These are phyloP conservation scores for Bellardia pandia DNA, from an alignment of 2,888 invertebrate genomes.

Conservation along the genomic window DNA sequence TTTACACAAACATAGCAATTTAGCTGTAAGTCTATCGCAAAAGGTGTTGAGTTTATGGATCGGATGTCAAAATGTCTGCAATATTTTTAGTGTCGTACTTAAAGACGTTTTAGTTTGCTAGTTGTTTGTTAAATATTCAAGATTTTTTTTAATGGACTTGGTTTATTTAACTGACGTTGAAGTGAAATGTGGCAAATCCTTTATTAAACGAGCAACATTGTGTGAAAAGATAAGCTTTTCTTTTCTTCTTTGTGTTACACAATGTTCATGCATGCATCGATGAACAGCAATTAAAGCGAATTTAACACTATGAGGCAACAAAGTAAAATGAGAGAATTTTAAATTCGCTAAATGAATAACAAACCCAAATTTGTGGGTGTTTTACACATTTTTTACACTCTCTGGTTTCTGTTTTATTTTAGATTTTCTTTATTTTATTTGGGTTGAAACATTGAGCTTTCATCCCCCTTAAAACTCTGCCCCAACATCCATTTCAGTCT, in stretches of 20 bases:
- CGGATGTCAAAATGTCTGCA: constrained; percentile 6
- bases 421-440: too few species aligned
- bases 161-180: background rate
- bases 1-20: constrained; percentile 10
- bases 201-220: constrained; percentile 9
- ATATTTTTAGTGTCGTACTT: background rate
- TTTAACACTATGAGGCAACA: too few species aligned
- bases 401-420: too few species aligned
- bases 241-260: background rate
- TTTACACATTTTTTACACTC: too few species aligned
- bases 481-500: too few species aligned
- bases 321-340: too few species aligned
- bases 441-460: too few species aligned
- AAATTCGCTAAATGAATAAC: too few species aligned
- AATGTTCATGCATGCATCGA: background rate
- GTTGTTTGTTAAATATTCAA: background rate
- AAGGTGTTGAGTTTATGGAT: constrained; percentile 24
- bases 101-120: background rate
- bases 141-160: background rate
- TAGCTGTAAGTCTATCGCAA: background rate
- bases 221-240: background rate
- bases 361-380: too few species aligned
- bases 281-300: background rate
- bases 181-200: background rate
- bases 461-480: too few species aligned